A percentile compares a stretch with the other conserved stretches of the same genome.
phyloP scores from a whole-genome alignment of 2,888 invertebrate genomes.

The Oxytorus armatus region DNA sequence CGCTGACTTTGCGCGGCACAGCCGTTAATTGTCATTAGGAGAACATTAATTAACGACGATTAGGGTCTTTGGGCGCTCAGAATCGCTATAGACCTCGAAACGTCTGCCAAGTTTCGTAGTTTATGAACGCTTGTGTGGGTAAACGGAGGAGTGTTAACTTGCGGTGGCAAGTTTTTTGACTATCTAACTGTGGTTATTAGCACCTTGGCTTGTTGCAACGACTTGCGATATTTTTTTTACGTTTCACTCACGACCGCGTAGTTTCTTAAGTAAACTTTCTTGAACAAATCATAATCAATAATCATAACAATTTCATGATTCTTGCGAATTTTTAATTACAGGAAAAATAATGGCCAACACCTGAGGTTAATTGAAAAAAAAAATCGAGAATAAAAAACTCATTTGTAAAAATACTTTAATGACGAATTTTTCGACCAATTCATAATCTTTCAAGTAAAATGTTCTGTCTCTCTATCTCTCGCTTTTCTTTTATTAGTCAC shows the following conservation, averaged over 20 bases:
- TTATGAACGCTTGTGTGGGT: slow-evolving; percentile 19
- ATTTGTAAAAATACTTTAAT: too few relatives aligned
- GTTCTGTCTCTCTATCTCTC: too few relatives aligned
- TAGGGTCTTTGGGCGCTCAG: slow-evolving; percentile 52
- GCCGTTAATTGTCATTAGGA: slow-evolving; percentile 67
- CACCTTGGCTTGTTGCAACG: slow-evolving; percentile 13
- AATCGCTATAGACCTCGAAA: slow-evolving; percentile 52
- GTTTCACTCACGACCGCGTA: background rate
- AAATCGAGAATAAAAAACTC: too few relatives aligned
- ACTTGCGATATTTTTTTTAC: background rate
- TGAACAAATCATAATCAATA: too few relatives aligned
- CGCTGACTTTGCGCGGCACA: background rate
- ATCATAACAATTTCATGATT: too few relatives aligned
- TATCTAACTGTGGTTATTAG: background rate
- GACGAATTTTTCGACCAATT: too few relatives aligned
- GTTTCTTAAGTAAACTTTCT: background rate
- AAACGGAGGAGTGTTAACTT: background rate
- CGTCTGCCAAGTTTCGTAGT: slow-evolving; percentile 57
- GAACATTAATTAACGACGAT: slow-evolving; percentile 68
- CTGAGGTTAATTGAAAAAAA: too few relatives aligned
- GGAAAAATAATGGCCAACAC: too few relatives aligned
- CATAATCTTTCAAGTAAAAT: too few relatives aligned
- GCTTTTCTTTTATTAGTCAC: too few relatives aligned
- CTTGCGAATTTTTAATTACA: background rate
- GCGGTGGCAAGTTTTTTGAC: background rate